Conservation (phyloP, 2,797 vertebrate species). For the Loris lydekkerianus region DNA sequence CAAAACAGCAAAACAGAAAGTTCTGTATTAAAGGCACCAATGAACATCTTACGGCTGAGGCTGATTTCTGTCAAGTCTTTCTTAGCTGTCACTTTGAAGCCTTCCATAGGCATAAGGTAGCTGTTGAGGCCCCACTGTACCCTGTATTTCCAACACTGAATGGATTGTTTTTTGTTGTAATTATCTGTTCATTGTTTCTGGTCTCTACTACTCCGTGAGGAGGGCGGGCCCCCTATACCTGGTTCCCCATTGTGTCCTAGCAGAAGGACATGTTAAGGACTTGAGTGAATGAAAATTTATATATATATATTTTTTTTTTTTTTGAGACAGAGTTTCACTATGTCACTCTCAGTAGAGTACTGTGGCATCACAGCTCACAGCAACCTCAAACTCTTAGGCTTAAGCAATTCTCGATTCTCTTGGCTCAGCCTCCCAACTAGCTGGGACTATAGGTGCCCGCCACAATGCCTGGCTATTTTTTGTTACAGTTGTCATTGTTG, state of each 20-base stretch:
- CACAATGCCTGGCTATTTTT: too few species aligned
- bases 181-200: neutral
- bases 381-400: too few species aligned
- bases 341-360: too few species aligned
- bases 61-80: neutral
- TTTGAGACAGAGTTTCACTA: too few species aligned
- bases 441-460: too few species aligned
- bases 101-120: neutral
- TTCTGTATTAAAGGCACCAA: neutral
- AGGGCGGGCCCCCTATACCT: neutral
- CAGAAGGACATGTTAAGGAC: neutral
- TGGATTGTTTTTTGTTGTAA: accelerated
- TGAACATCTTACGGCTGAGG: neutral
- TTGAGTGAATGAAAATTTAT: neutral
- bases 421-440: too few species aligned
- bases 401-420: too few species aligned
- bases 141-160: neutral
- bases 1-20: neutral
- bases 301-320: too few species aligned
- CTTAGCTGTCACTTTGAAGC: neutral
- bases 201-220: neutral
- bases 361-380: too few species aligned
- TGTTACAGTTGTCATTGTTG: too few species aligned
- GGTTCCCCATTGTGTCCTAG: neutral
- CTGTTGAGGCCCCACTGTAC: too few species aligned